Conservation (phyloP, 1,140 invertebrate species). For the Reticulitermes speratus region DNA sequence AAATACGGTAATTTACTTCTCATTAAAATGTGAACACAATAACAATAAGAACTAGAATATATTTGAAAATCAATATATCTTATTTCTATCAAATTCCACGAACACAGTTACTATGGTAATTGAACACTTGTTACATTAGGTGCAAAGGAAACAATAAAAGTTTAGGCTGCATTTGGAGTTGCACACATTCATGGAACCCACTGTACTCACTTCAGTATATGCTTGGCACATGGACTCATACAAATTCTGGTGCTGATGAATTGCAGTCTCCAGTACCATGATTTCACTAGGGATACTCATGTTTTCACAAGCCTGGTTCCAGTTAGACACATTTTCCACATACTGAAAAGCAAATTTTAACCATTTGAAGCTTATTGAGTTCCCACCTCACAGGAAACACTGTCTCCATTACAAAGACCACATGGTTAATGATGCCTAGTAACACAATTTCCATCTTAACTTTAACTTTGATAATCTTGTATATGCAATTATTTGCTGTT, state of each 20-base stretch:
- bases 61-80: neutral
- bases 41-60: neutral
- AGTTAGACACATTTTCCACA: slow-evolving; percentile 85
- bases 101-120: neutral
- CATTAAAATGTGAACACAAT: neutral
- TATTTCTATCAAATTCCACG: neutral
- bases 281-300: slow-evolving; percentile 81
- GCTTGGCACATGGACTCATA: slow-evolving; percentile 97
- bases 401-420: neutral
- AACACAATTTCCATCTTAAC: too few relatives aligned
- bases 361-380: neutral
- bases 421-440: too few relatives aligned
- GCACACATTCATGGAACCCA: neutral
- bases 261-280: slow-evolving; percentile 83
- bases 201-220: slow-evolving; percentile 81
- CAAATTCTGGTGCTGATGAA: slow-evolving; percentile 88
- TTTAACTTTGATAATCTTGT: too few relatives aligned
- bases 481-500: too few relatives aligned
- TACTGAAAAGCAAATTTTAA: slow-evolving; percentile 57
- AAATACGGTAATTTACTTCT: too few relatives aligned
- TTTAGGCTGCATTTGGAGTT: neutral
- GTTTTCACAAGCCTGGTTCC: slow-evolving; percentile 85
- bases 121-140: neutral
- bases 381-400: neutral
- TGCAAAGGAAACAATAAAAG: neutral